Base-by-base conservation (phyloP, 2,888 invertebrate genomes). In the Drosophila rubida region DNA sequence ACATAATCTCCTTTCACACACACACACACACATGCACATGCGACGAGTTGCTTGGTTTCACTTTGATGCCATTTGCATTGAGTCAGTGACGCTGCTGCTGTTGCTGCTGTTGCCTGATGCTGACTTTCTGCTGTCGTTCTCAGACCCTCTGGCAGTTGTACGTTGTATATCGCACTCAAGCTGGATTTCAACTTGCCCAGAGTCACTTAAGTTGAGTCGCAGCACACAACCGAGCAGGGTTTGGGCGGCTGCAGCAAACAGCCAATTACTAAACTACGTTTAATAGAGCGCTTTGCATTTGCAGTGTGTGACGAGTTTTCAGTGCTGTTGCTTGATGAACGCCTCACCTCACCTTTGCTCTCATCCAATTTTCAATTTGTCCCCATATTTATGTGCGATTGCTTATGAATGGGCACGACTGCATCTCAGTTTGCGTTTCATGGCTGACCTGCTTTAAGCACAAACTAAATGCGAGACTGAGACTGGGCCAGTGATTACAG, bases 231-330 rank as follows among this genome's bases (percentile, higher is more conserved):
- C 14, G 44, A 19, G 19, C 19, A n/a, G n/a, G n/a, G n/a, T n/a
- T n/a, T n/a, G n/a, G n/a, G n/a, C n/a, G n/a, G n/a, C 25, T 14
- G 48, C 19, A 22, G 50, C 22, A 41, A 41, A 32, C 46, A 66
- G 72, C 62, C 75, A 80, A 80, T 80, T 80, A 75, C 79, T 69
- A 70, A 73, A 69, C 68, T 68, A 64, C 50, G 63, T 54, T 69
- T 75, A 68, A 68, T 57, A 72, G 63, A 51, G 48, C 49, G 57
- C 60, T 58, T 64, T 61, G 46, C 55, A 62, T 65, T 51, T 45
- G 23, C 57, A 35, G 32, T 30, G 37, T 16, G 19, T 5, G 32
- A 45, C 27, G 42, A 30, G 25, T 64, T 49, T 46, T 32, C 39
- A 42, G 14, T 50, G 25, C 6, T 25, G 27, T 14, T 37, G 48